Conservation (phyloP, 2,797 vertebrate species). For the Enteromius treurensis region DNA sequence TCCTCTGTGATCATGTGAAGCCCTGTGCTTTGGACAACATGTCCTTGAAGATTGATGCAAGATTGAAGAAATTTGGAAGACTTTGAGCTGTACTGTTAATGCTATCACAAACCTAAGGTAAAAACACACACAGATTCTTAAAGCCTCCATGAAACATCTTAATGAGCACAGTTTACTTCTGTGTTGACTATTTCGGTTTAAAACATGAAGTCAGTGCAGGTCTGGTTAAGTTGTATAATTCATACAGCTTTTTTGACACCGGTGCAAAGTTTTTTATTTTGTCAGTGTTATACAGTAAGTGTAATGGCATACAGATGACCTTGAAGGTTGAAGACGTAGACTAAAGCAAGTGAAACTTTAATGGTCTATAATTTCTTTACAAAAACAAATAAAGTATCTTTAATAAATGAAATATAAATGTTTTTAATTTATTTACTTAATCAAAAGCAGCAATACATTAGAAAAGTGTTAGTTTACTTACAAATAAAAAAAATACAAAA, state of each 20-base stretch:
- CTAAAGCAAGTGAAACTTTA: background rate
- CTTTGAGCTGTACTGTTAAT: background rate
- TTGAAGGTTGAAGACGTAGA: background rate
- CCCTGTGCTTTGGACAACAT: conserved; percentile 19
- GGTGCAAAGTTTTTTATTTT: background rate
- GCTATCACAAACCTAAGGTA: background rate
- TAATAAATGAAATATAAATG: background rate
- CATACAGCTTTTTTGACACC: background rate
- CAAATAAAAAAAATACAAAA: no score
- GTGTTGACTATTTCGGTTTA: background rate
- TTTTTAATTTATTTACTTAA: background rate
- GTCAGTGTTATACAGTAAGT: background rate
- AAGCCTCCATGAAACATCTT: background rate
- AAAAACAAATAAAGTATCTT: background rate
- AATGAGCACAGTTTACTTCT: background rate
- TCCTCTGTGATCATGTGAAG: conserved; percentile 45
- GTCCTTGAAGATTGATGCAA: conserved; percentile 36
- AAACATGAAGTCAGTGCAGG: background rate
- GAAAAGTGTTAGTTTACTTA: no score
- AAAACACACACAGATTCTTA: background rate
- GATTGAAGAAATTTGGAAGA: background rate
- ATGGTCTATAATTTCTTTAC: background rate
- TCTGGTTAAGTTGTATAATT: background rate
- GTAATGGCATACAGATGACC: background rate
- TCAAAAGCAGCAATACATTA: background rate